These are phyloP conservation scores for Automeris io DNA, from an alignment of 2,888 invertebrate species.

Conservation along the genomic window DNA sequence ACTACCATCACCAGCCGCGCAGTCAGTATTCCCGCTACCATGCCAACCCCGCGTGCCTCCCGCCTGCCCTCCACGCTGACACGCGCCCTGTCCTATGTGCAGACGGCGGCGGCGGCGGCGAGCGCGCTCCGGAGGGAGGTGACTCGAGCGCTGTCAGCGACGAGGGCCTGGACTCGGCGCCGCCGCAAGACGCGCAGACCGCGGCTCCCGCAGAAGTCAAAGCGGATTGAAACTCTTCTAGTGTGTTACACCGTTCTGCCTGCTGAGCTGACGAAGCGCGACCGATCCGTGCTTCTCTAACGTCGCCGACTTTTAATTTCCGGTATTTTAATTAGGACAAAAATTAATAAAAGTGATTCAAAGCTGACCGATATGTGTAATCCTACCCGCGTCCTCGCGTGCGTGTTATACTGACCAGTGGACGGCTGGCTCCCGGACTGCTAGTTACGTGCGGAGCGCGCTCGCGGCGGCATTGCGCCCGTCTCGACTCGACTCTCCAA, in stretches of 20 bases:
- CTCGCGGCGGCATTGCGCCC: conserved; percentile 49
- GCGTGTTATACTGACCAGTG: conserved; percentile 29
- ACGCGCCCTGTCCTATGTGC: conserved; percentile 17
- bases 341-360: conserved; percentile 71
- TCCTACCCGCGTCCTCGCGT: no score
- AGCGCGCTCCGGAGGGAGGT: conserved; percentile 40
- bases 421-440: conserved; percentile 64
- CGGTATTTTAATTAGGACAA: conserved; percentile 70
- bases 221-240: conserved; percentile 39
- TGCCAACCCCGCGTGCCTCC: conserved; percentile 9
- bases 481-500: conserved; percentile 58
- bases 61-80: conserved; percentile 9
- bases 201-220: conserved; percentile 44
- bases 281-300: conserved; percentile 18
- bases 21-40: conserved; percentile 42
- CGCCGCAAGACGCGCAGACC: conserved; percentile 33
- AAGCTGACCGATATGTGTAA: conserved; percentile 39
- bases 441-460: conserved; percentile 49
- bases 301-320: conserved; percentile 48
- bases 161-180: conserved; percentile 32
- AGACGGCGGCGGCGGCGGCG: conserved; percentile 40
- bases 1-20: conserved; percentile 69
- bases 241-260: conserved; percentile 21
- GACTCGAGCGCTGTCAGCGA: conserved; percentile 33
- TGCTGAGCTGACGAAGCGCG: conserved; percentile 19